Conservation (phyloP, 30 jellyfish, hydroid and myxozoan species). For the Phacellophora camtschatica region DNA sequence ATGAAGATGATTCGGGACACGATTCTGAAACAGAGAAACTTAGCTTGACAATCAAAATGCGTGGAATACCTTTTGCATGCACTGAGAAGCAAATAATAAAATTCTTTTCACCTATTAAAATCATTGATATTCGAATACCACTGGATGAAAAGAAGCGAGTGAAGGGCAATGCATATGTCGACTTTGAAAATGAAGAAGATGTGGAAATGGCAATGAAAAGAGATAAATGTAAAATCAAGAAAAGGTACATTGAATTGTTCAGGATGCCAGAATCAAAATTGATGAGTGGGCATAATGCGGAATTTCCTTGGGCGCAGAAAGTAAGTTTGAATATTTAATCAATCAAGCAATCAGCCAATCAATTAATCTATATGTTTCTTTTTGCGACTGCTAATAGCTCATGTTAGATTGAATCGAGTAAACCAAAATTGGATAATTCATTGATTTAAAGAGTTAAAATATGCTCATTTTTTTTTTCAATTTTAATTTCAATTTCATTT, state of each 20-base stretch:
- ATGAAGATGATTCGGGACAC: constrained; percentile 6
- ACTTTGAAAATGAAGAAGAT: constrained; percentile 59
- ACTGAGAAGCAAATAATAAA: constrained; percentile 76
- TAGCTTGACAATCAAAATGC: constrained; percentile 63
- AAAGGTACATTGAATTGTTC: constrained; percentile 82
- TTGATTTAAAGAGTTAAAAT: no score
- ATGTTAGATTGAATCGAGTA: no score
- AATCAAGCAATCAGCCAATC: not conserved
- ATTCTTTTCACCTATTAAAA: constrained; percentile 71
- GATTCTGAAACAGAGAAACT: constrained; percentile 12
- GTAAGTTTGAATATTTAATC: constrained; percentile 1
- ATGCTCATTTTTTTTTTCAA: no score
- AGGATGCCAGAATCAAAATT: constrained; percentile 42
- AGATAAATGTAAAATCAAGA: constrained; percentile 51
- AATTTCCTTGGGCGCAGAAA: constrained; percentile 61
- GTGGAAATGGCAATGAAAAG: constrained; percentile 66
- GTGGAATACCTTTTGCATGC: constrained; percentile 90
- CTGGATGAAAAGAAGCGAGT: constrained; percentile 65
- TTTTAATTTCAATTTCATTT: no score
- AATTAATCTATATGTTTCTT: not conserved
- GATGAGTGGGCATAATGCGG: not conserved
- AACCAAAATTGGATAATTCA: no score
- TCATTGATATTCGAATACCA: constrained; percentile 83
- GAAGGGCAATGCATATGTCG: constrained; percentile 95
- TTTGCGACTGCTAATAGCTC: no score